These are phyloP conservation scores for Salmo trutta DNA, from an alignment of 2,797 vertebrate species.

Conservation along the genomic window DNA sequence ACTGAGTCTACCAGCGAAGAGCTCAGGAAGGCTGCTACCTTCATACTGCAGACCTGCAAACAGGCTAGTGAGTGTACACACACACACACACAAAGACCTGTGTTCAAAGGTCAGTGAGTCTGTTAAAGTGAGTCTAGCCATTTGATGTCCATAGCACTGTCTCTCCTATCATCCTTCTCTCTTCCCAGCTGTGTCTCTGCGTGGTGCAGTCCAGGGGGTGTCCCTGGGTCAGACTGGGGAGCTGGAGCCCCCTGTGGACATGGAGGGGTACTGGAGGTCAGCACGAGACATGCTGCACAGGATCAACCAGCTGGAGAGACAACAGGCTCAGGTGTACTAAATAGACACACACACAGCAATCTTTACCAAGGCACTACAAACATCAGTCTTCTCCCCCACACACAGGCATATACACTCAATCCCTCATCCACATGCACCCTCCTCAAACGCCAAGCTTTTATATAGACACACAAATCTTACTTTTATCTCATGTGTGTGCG, in stretches of 20 bases:
- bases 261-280: constrained; percentile 77
- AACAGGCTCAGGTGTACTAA: constrained; percentile 61
- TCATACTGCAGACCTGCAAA: constrained; percentile 92
- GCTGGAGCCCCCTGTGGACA: constrained; percentile 14
- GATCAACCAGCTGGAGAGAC: constrained; percentile 80
- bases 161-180: no score
- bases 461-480: no score
- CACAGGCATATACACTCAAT: no score
- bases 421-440: no score
- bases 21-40: constrained; percentile 86
- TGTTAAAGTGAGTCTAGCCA: no score
- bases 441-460: no score
- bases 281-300: constrained; percentile 80
- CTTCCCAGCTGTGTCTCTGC: constrained; percentile 51
- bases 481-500: not conserved
- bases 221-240: constrained; percentile 40
- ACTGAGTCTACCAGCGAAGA: constrained; percentile 86
- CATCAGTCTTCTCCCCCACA: no score
- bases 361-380: no score
- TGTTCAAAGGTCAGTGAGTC: no score
- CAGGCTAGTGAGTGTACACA: constrained; percentile 82
- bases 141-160: no score
- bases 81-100: no score
- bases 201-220: constrained; percentile 26
- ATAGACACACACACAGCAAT: no score